Conservation (phyloP, 2,113 vertebrate genomes). For the Myiagra hebetior region DNA sequence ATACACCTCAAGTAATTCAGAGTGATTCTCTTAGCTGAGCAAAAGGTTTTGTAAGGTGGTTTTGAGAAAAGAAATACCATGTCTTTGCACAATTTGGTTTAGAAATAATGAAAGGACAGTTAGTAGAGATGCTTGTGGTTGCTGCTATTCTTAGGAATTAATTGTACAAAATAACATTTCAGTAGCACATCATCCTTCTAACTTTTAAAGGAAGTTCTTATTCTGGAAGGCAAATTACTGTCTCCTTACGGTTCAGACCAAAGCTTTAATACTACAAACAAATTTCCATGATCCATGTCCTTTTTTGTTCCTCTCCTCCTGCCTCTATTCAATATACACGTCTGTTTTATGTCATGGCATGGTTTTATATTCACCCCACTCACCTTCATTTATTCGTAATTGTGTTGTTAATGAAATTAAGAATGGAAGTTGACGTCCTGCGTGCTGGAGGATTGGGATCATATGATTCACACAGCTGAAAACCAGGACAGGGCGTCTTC, state of each 20-base stretch:
- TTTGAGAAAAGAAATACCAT: neutral
- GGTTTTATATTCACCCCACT: neutral
- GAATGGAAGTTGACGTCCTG: neutral
- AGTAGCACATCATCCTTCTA: neutral
- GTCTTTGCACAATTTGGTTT: neutral
- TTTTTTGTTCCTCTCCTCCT: neutral
- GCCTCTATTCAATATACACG: fast-evolving
- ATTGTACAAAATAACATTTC: neutral
- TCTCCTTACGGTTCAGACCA: neutral
- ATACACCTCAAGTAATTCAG: neutral
- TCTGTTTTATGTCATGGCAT: neutral
- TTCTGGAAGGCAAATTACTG: neutral
- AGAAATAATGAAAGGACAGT: neutral
- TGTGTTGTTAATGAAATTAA: neutral
- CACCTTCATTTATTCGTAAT: neutral
- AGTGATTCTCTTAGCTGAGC: neutral
- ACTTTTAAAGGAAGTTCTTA: conserved; percentile 20
- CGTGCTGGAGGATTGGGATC: neutral
- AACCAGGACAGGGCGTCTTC: neutral
- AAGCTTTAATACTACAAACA: neutral
- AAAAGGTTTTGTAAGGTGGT: neutral
- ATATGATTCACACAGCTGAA: neutral
- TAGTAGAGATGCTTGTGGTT: neutral
- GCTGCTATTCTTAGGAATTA: neutral
- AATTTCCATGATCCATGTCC: neutral